Evolutionary conservation across 2,113 vertebrate genomes (phyloP), one percentile per base, ranked within the genome.

Genomic region (Ia io): DNA sequence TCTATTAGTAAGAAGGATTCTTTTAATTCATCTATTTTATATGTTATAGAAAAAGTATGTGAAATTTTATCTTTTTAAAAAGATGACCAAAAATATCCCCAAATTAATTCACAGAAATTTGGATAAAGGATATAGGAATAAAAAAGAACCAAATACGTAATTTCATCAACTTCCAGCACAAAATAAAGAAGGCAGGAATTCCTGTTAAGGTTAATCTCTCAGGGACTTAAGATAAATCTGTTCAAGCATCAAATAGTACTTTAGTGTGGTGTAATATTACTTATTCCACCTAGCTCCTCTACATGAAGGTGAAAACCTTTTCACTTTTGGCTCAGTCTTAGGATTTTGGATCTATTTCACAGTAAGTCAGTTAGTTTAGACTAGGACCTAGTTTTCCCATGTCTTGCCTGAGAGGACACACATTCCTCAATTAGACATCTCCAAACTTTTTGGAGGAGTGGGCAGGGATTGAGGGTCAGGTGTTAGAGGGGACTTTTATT

Each of bases 31-130:
- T 86, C 42, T 82, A 30, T n/a, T 77, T 85, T 53, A 11, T 83
- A 35, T 91, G 51, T 47, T 93, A 69, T 65, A 83, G 8, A 32
- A 61, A 91, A 88, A 91, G 42, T 74, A 79, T 88, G 30, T 76
- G 8, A 42, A 92, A 96, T 59, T 65, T 42, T 82, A 82, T 56
- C 69, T 85, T 86, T 71, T 49, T 59, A 6, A 88, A 86, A 93
- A 85, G 13, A 6, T 49, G 51, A 80, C 42, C 18, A 37, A 80
- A 83, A 94, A 61, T 67, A 77, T 74, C 40, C 42, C 86, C 63
- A 95, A 82, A 91, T 91, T 86, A 70, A 70, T 91, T 91, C 28
- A 73, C 32, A 91, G 44, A 93, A 83, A 95, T 91, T 82, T 77
- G 85, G 61, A 78, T 47, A 83, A 79, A 91, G 13, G 61, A 84